phyloP scores from a whole-genome alignment of 2,888 invertebrate genomes.

The Orthonevra nobilis region DNA sequence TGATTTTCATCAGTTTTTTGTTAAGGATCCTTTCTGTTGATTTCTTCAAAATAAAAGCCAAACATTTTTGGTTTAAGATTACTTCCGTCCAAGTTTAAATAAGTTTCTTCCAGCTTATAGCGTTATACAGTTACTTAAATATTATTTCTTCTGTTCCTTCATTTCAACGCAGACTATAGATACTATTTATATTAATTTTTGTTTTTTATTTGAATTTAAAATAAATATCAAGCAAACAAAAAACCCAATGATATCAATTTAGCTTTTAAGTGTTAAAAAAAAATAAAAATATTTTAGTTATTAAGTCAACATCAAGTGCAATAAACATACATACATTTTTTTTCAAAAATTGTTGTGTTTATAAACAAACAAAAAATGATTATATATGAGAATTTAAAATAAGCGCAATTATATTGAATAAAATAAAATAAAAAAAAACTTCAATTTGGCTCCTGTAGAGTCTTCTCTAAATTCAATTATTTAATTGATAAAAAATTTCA shows the following conservation, averaged over 20 bases:
- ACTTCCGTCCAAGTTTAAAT: conserved; percentile 61
- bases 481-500: no score
- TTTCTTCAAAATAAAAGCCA: no score
- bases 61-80: no score
- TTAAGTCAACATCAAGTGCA: conserved; percentile 29
- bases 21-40: no score
- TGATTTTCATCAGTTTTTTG: neutral
- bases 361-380: neutral
- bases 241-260: neutral
- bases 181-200: neutral
- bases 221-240: conserved; percentile 20
- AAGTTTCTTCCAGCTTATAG: conserved; percentile 7
- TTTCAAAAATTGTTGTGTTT: conserved; percentile 16
- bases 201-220: neutral
- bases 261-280: neutral
- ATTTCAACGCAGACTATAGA: neutral
- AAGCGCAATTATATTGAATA: conserved; percentile 19
- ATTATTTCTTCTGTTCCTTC: neutral
- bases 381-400: neutral
- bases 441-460: neutral
- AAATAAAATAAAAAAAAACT: neutral
- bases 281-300: neutral
- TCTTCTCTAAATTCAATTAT: neutral
- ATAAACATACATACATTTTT: conserved; percentile 13
- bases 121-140: neutral